Conservation (phyloP, 2,888 invertebrate species). For the Norana najaformis region DNA sequence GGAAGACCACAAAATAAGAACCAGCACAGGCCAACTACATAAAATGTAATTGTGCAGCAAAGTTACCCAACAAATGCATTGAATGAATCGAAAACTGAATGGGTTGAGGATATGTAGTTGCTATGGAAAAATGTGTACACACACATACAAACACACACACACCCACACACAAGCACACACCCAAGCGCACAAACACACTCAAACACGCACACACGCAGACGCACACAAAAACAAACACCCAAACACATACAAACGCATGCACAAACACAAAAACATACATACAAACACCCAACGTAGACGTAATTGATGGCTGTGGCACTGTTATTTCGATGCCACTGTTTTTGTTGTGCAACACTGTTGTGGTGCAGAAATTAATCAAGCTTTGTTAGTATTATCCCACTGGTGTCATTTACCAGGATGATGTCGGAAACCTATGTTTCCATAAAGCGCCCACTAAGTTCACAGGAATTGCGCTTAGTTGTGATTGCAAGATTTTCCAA, state of each 20-base stretch:
- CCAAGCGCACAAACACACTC: background rate
- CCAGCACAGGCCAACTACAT: too few relatives aligned
- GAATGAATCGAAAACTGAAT: too few relatives aligned
- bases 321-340: too few relatives aligned
- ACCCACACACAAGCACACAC: background rate
- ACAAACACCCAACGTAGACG: too few relatives aligned
- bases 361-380: background rate
- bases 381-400: background rate
- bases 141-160: background rate
- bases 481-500: too few relatives aligned
- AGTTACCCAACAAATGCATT: background rate
- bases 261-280: background rate
- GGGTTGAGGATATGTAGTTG: background rate
- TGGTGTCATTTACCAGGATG: background rate
- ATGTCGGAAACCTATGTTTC: too few relatives aligned
- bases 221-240: too few relatives aligned
- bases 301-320: too few relatives aligned
- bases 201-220: background rate
- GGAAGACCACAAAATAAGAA: background rate
- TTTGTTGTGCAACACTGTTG: background rate
- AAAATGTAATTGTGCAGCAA: background rate
- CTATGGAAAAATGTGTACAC: too few relatives aligned
- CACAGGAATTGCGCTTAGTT: too few relatives aligned
- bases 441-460: too few relatives aligned
- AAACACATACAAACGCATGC: background rate